Conservation (phyloP, 2,113 vertebrate genomes). For the Ceyx cyanopectus region DNA sequence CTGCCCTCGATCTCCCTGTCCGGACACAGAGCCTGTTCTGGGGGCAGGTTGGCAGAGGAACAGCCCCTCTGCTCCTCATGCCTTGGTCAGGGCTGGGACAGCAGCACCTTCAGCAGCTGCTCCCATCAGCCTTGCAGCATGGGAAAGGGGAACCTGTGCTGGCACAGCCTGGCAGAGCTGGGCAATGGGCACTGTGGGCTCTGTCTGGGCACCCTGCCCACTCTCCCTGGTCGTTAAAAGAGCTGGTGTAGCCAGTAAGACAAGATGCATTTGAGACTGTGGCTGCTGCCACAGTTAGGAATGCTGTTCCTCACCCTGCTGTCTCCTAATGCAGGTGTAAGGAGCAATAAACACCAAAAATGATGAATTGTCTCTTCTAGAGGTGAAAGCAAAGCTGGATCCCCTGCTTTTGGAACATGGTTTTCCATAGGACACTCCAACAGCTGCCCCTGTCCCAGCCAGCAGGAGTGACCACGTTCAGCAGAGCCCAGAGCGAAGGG, state of each 20-base stretch:
- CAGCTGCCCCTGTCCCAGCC: neutral
- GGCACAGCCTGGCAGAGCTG: neutral
- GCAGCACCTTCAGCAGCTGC: neutral
- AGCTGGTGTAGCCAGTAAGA: neutral
- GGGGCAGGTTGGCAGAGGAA: neutral
- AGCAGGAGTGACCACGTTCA: neutral
- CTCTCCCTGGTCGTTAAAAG: neutral
- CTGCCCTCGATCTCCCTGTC: fast-evolving
- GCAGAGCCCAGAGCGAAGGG: neutral
- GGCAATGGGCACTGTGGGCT: neutral
- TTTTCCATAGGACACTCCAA: neutral
- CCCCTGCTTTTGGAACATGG: neutral
- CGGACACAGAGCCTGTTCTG: fast-evolving
- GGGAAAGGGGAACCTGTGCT: neutral
- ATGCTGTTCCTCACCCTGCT: constrained; percentile 3
- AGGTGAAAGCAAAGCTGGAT: neutral
- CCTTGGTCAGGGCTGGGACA: neutral
- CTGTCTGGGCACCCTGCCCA: neutral
- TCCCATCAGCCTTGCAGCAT: neutral
- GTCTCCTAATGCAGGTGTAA: neutral
- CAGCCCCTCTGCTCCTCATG: fast-evolving
- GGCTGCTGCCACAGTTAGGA: constrained; percentile 50
- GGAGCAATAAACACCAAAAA: neutral
- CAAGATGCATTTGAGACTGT: constrained; percentile 25
- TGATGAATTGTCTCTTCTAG: neutral